Conservation (phyloP, 2,113 vertebrate species). For the Cebus imitator region DNA sequence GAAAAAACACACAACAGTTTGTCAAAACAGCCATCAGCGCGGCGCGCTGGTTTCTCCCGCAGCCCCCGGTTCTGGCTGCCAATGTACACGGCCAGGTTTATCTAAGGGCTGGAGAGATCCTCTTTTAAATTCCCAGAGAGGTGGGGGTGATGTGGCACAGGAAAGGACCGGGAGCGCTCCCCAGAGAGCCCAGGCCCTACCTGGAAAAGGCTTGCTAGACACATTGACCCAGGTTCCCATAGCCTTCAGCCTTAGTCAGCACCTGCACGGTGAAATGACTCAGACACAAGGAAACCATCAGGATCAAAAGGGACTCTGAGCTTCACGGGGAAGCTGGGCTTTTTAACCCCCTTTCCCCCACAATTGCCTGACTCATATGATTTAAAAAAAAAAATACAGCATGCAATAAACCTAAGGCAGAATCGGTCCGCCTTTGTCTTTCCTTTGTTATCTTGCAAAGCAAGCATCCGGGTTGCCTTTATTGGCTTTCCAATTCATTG, state of each 20-base stretch:
- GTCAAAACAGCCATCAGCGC: constrained; percentile 80
- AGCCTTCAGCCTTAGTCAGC: constrained; percentile 66
- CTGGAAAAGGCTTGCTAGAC: constrained; percentile 42
- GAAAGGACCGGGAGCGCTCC: constrained; percentile 51
- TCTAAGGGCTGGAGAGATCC: constrained; percentile 55
- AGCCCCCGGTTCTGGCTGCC: constrained; percentile 61
- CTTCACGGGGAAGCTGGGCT: constrained; percentile 21
- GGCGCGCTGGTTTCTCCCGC: constrained; percentile 19
- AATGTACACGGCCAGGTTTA: constrained; percentile 47
- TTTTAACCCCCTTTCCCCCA: not conserved
- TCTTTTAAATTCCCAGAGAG: constrained; percentile 50
- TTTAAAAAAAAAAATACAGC: constrained; percentile 28
- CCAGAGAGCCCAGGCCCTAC: constrained; percentile 30
- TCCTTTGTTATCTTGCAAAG: constrained; percentile 53
- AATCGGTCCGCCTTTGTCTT: constrained; percentile 73
- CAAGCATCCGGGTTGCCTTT: constrained; percentile 58
- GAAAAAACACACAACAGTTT: constrained; percentile 76
- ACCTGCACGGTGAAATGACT: constrained; percentile 40
- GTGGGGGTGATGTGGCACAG: constrained; percentile 61
- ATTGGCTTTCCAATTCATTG: constrained; percentile 53
- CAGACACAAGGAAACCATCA: not conserved
- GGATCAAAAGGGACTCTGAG: not conserved
- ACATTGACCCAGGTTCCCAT: constrained; percentile 56
- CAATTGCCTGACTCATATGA: constrained; percentile 2
- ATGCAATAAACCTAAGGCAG: constrained; percentile 38